These are phyloP conservation scores for Porites cylindrica DNA, from an alignment of 92 coral and sea anemone genomes.

Conservation along the genomic window DNA sequence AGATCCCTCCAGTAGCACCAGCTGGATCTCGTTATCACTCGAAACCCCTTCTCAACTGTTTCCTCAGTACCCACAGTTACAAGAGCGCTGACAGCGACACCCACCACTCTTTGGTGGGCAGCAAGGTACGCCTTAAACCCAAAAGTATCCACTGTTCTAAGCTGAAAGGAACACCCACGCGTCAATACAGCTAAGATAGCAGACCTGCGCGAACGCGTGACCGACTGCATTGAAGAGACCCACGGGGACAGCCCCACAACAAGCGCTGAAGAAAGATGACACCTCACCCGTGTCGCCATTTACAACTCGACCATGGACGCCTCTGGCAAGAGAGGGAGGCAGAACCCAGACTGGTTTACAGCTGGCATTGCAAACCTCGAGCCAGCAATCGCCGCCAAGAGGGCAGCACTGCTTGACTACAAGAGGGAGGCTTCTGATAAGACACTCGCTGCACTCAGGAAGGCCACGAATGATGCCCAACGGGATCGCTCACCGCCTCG, in stretches of 20 bases:
- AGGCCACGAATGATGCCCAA: too few species aligned
- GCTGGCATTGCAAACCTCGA: conserved; percentile 43
- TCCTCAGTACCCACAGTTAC: conserved; percentile 25
- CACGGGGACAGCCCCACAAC: conserved; percentile 36
- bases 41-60: conserved; percentile 24
- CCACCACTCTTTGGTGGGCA: conserved; percentile 43
- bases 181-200: not conserved
- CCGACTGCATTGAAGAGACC: conserved; percentile 25
- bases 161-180: not conserved
- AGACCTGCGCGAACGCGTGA: conserved; percentile 17
- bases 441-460: conserved; percentile 41
- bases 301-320: conserved; percentile 46
- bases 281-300: conserved; percentile 37
- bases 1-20: conserved; percentile 46
- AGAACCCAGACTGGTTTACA: conserved; percentile 51
- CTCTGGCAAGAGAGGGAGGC: conserved; percentile 40
- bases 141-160: not conserved
- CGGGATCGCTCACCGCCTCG: conserved; percentile 5
- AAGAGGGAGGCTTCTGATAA: conserved; percentile 32
- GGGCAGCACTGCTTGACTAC: not conserved
- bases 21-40: conserved; percentile 33
- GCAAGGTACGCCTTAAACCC: conserved; percentile 57
- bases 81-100: conserved; percentile 56
- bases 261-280: conserved; percentile 30
- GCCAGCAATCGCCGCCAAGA: conserved; percentile 37